phyloP scores from a whole-genome alignment of 2,113 vertebrate species.

The Columbina picui region DNA sequence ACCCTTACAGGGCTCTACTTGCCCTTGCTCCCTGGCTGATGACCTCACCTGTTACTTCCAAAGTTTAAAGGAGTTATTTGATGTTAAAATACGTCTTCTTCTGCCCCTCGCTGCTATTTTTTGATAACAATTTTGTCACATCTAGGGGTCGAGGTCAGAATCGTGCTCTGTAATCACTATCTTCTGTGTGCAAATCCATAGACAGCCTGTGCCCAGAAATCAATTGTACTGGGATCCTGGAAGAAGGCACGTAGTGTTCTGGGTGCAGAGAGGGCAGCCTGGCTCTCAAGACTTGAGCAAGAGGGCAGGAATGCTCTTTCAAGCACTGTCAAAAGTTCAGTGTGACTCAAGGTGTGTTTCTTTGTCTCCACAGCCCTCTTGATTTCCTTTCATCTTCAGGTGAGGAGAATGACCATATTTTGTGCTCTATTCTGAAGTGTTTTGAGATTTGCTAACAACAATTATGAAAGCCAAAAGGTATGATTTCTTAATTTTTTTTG shows the following conservation, averaged over 20 bases:
- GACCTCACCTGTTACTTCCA: background rate
- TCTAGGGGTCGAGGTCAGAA: background rate
- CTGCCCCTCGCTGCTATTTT: background rate
- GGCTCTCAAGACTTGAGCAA: background rate
- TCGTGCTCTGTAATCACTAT: fast-evolving
- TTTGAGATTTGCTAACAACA: background rate
- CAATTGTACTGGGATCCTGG: background rate
- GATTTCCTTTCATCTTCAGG: background rate
- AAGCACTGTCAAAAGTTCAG: background rate
- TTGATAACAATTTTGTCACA: background rate
- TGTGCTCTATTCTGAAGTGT: background rate
- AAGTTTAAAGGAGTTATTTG: background rate
- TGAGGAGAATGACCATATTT: background rate
- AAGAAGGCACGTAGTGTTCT: fast-evolving
- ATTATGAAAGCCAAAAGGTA: background rate
- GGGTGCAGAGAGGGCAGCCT: background rate
- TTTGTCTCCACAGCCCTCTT: background rate
- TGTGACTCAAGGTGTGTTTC: background rate
- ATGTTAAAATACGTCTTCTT: background rate
- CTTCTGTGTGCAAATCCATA: background rate
- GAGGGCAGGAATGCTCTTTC: background rate
- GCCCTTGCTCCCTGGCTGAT: background rate
- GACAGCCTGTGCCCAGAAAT: background rate
- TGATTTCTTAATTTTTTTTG: background rate
- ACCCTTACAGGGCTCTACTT: background rate